These are phyloP conservation scores for Umimayanthus kanabou DNA, from an alignment of 92 coral and sea anemone genomes.

Conservation along the genomic window DNA sequence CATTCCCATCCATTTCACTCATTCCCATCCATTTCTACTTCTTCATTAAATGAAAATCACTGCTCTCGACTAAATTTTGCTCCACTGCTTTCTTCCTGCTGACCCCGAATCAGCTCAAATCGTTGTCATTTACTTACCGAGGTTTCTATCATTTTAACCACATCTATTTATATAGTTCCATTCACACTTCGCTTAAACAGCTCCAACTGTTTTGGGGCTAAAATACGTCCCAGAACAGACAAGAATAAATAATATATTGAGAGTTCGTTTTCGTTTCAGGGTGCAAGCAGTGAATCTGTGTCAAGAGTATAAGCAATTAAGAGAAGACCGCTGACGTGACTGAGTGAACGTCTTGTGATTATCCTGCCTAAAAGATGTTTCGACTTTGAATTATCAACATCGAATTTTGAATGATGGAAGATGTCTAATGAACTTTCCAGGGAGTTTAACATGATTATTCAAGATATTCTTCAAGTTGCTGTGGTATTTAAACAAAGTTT, in stretches of 20 bases:
- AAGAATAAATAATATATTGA: background rate
- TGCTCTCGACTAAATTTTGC: no score
- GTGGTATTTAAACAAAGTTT: background rate
- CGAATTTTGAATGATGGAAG: background rate
- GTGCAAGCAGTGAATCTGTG: slow-evolving; percentile 29
- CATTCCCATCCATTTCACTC: no score
- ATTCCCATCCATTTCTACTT: no score
- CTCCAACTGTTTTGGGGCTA: background rate
- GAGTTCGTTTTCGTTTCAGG: slow-evolving; percentile 17
- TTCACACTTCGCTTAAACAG: background rate
- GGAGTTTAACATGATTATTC: background rate
- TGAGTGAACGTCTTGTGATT: background rate
- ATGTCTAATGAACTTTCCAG: background rate
- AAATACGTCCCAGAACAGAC: background rate
- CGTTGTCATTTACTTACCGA: no score
- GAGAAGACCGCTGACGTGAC: background rate
- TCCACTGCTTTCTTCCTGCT: no score
- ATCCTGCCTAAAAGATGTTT: background rate
- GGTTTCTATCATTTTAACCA: no score
- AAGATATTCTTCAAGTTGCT: background rate
- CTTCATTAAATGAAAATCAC: no score
- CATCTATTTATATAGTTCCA: background rate
- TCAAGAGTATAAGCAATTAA: slow-evolving; percentile 15
- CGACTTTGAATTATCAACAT: background rate
- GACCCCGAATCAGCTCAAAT: no score